Evolutionary conservation across 2,113 vertebrate genomes (phyloP).

Genomic region (Bos taurus): ARS-UCD2.0 NC_037332.1:43312501-43313000

Average conservation of each 20-base stretch:
- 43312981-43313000: not conserved
- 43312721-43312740: not conserved
- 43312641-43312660: not conserved
- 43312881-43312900: not conserved
- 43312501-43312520: slow-evolving; percentile 31
- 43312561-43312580: not conserved
- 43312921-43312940: not conserved
- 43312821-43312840: not conserved
- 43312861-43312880: not conserved
- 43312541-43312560: not conserved
- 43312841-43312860: not conserved
- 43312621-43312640: not conserved
- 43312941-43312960: not conserved
- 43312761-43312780: not conserved
- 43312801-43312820: not conserved
- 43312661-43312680: not conserved
- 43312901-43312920: not conserved
- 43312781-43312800: not conserved
- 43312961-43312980: not conserved
- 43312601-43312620: not conserved
- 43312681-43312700: not conserved
- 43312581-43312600: not conserved
- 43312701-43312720: not conserved
- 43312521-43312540: not conserved
- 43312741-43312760: not conserved